A percentile compares a stretch with the other conserved stretches of the same genome.
phyloP scores from a whole-genome alignment of 2,797 vertebrate genomes.

The Scolopax rusticola region DNA sequence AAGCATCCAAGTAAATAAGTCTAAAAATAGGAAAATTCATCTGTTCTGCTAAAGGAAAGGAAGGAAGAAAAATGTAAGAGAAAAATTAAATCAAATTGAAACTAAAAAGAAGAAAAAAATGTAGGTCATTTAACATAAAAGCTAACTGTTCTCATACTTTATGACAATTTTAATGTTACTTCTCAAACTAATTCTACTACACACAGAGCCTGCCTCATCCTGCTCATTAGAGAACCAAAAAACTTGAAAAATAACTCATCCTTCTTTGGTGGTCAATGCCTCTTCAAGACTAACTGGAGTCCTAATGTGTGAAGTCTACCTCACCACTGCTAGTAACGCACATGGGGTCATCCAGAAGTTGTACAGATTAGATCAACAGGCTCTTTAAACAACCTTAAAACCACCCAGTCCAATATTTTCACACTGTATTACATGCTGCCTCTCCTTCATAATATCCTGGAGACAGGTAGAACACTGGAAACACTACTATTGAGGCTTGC shows the following conservation, averaged over 20 bases:
- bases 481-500: background rate
- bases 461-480: constrained; percentile 42
- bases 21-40: background rate
- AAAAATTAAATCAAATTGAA: background rate
- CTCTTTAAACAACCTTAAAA: background rate
- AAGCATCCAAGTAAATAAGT: background rate
- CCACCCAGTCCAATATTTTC: background rate
- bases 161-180: background rate
- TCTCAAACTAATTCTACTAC: background rate
- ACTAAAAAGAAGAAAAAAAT: fast-evolving
- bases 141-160: background rate
- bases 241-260: background rate
- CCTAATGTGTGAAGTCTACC: background rate
- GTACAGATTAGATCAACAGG: background rate
- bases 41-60: background rate
- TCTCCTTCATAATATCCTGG: background rate
- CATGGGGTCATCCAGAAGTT: background rate
- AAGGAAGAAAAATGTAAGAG: background rate
- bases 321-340: background rate
- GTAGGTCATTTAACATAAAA: background rate
- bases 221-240: background rate
- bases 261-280: background rate
- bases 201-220: background rate
- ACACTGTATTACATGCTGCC: background rate
- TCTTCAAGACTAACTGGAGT: background rate